These are phyloP conservation scores for Acleris literana DNA, from an alignment of 2,888 invertebrate genomes.

Conservation along the genomic window DNA sequence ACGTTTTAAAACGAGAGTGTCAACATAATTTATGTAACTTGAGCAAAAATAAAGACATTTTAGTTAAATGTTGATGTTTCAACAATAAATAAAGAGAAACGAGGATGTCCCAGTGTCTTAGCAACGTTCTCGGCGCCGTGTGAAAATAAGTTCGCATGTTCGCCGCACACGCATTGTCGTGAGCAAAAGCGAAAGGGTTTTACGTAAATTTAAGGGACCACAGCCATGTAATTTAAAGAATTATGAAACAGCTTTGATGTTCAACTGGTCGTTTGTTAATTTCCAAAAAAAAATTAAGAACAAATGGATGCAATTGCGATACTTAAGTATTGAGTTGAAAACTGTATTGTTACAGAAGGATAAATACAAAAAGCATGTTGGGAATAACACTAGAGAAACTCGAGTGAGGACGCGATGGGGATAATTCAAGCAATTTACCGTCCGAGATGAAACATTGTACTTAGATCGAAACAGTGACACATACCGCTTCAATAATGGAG, in stretches of 20 bases:
- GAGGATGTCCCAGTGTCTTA: constrained; percentile 38
- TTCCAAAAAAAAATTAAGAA: constrained; percentile 5
- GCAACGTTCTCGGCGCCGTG: constrained; percentile 56
- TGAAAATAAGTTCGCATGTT: constrained; percentile 66
- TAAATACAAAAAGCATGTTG: no score
- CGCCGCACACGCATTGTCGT: constrained; percentile 64
- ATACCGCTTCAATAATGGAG: no score
- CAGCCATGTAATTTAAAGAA: constrained; percentile 20
- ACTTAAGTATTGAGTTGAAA: no score
- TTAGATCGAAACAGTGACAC: no score
- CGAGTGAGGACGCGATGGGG: no score
- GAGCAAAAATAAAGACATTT: constrained; percentile 8
- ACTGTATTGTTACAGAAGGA: no score
- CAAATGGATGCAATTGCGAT: not conserved
- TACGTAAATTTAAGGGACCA: constrained; percentile 57
- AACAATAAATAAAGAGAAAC: constrained; percentile 32
- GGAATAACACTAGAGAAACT: no score
- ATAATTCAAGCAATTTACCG: no score
- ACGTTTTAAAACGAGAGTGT: not conserved
- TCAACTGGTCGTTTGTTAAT: constrained; percentile 2
- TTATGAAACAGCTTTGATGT: constrained; percentile 14
- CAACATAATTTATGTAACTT: constrained; percentile 4
- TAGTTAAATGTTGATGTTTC: constrained; percentile 17
- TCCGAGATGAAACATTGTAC: no score
- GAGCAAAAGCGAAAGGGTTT: constrained; percentile 65